A percentile compares a stretch with the other conserved stretches of the same genome.
Evolutionary conservation across 2,888 invertebrate species (phyloP).

Genomic region (Ligdia adustata): DNA sequence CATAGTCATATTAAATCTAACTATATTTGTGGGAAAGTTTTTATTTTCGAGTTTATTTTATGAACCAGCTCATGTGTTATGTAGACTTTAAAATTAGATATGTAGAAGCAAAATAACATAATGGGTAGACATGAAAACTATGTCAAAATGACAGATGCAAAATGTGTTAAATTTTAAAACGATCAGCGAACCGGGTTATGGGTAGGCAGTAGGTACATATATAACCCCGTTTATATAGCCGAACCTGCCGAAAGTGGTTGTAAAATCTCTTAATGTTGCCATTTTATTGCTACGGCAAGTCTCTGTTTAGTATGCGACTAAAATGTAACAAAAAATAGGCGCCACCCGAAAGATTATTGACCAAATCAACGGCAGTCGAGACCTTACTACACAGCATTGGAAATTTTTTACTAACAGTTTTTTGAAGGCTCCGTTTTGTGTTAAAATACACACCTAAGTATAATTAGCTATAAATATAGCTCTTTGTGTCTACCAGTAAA

Average conservation of each 20-base stretch:
- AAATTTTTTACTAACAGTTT: constrained; percentile 71
- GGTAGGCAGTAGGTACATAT: too few relatives aligned
- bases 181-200: constrained; percentile 5
- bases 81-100: too few relatives aligned
- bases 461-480: constrained; percentile 82
- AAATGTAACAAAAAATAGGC: constrained; percentile 79
- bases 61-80: too few relatives aligned
- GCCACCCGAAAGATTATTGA: constrained; percentile 68
- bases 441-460: constrained; percentile 84
- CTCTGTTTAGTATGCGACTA: constrained; percentile 69
- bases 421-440: constrained; percentile 71
- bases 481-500: constrained; percentile 77
- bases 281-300: constrained; percentile 77
- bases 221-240: too few relatives aligned
- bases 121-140: background rate
- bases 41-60: too few relatives aligned
- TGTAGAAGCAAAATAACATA: background rate
- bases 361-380: constrained; percentile 58
- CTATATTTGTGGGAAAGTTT: too few relatives aligned
- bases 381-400: too few relatives aligned
- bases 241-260: constrained; percentile 67
- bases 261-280: constrained; percentile 75
- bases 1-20: too few relatives aligned
- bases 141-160: too few relatives aligned
- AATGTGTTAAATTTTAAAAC: too few relatives aligned